Evolutionary conservation across 2,113 vertebrate genomes (phyloP).

Genomic region (Lepisosteus oculatus): DNA sequence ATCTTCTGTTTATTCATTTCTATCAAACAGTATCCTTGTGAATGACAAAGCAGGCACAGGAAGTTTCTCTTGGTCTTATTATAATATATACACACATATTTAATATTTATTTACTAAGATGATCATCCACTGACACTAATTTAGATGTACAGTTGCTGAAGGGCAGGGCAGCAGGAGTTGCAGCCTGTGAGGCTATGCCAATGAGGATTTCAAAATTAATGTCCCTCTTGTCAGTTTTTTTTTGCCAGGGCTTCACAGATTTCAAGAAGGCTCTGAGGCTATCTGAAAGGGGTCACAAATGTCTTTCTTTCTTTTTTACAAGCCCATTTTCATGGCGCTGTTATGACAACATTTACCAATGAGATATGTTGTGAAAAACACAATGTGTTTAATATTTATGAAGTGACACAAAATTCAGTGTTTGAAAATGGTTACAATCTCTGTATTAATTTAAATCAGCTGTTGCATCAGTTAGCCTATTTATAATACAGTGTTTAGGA

Average conservation of each 20-base stretch:
- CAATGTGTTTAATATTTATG: too few relatives aligned
- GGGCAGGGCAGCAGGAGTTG: conserved; percentile 58
- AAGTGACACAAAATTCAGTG: too few relatives aligned
- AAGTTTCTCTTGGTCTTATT: too few relatives aligned
- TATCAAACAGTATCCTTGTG: conserved; percentile 29
- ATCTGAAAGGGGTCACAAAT: conserved; percentile 34
- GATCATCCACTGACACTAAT: conserved; percentile 53
- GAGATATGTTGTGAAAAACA: too few relatives aligned
- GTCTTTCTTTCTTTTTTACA: conserved; percentile 22
- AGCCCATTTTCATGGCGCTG: too few relatives aligned
- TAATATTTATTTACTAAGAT: too few relatives aligned
- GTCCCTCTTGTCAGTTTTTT: conserved; percentile 51
- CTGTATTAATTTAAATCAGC: too few relatives aligned
- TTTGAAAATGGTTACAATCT: too few relatives aligned
- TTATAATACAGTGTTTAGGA: too few relatives aligned
- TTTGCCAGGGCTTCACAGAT: conserved; percentile 39
- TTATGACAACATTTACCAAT: too few relatives aligned
- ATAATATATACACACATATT: too few relatives aligned
- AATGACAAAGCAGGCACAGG: conserved; percentile 10
- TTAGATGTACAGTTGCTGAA: conserved; percentile 63
- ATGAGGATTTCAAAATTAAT: conserved; percentile 60
- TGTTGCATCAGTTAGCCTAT: too few relatives aligned
- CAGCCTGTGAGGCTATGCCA: conserved; percentile 64
- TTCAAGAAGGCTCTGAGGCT: conserved; percentile 28
- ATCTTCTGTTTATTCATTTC: background rate